Evolutionary conservation across 1,140 invertebrate species (phyloP), one percentile per base, ranked within the genome.

Genomic region (Brachionus rubens): DNA sequence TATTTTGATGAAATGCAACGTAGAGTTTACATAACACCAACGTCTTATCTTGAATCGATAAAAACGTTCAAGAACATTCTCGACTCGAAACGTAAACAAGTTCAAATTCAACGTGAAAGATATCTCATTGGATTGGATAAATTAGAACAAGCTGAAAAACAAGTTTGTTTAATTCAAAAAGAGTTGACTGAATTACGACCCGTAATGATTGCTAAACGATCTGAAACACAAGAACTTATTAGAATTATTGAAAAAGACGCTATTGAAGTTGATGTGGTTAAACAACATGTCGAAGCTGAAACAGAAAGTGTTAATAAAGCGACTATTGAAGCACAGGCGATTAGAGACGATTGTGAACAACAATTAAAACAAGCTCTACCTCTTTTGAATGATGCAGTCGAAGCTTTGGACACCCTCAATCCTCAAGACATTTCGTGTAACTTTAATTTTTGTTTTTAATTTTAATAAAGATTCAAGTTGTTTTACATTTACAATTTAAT

Each of bases 81-180:
- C 16, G 78, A 80, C 12, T 56, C 80, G 6, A 85, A 85, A 77
- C 80, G 82, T 68, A 80, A 83, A 41, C 89, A 92, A 81, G 92
- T 96, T 12, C 90, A 89, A 0, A 85, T 86, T 6, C 86, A 91
- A 41, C 89, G 90, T 75, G 90, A 89, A 79, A 87, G 83, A 5
- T 84, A 86, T 78, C 56, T 83, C 70, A 89, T 88, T 30, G 85
- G 85, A 76, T 77, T 86, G 54, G 85, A 85, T 77, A 85, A 85
- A 56, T 78, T 86, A 21, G 80, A 84, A 19, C 83, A 85, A 80
- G 84, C 85, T 46, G 81, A 83, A 2, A 81, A 81, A 24, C 92
- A 96, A 85, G 86, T 86, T 9, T 77, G 80, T n/a, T 80, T 84
- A 43, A 85, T 85, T 81, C 82, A 85, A 78, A 79, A 80, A 26